Evolutionary conservation across 2,888 invertebrate species (phyloP), one percentile per base, ranked within the genome.

Genomic region (Phengaris alcon): DNA sequence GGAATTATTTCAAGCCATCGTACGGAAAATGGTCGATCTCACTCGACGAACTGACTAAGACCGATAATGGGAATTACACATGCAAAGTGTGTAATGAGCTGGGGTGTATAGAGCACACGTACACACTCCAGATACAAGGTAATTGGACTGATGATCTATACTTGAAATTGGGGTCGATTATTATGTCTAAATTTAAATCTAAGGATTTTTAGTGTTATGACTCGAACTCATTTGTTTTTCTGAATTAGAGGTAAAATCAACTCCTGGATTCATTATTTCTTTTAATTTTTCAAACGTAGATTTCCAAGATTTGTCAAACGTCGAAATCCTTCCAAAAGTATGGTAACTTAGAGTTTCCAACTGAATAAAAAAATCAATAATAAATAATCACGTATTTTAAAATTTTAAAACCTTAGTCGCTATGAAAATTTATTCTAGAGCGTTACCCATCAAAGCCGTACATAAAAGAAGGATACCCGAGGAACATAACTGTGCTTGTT

Each of bases 11-110:
- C 48, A 94, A 94, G 57, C 94, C 96, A 2, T 94, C 94, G n/a
- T 94, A 93, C 81, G 94, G 94, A n/a, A 96, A 95, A 82, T 97
- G 96, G 96, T 94, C 95, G 0, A 93, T 98, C 76, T 91, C 94
- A 9, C 90, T 99, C 81, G 97, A 97, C 80, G 98, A 98, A 83
- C 91, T 97, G 68, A 96, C 97, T 2, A 95, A 96, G 7, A 95
- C 95, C 52, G 99, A 99, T 85, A 95, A 95, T 76, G 99, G 98
- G 2, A 95, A 96, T 81, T 99, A 99, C 86, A 97, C 96, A 0
- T 99, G 99, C 85, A 92, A 95, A 68, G 96, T 98, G 7, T 97
- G 97, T 88, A 99, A 99, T 86, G 88, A 93, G 10, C 89, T 96
- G 75, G 98, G 97, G 0, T 97, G 97, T 83, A 96, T 98, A 77